These are phyloP conservation scores for Xiphydria camelus DNA, from an alignment of 2,888 invertebrate genomes.

Conservation along the genomic window DNA sequence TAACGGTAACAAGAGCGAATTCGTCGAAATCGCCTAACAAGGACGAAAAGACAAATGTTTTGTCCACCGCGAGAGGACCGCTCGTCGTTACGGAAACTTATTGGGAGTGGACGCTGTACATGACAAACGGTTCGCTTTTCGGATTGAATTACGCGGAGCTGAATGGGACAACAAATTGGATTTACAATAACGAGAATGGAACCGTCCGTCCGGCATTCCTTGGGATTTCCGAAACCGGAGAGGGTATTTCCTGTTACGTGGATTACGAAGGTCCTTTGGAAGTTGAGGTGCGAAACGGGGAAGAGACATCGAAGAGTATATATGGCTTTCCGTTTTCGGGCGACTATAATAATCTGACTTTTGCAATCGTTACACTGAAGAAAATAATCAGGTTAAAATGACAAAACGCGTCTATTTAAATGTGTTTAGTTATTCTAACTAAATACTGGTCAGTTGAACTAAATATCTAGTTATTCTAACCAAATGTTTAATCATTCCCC, in stretches of 20 bases:
- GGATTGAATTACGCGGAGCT: slow-evolving; percentile 63
- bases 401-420: too few relatives aligned
- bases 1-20: slow-evolving; percentile 46
- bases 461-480: too few relatives aligned
- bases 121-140: slow-evolving; percentile 62
- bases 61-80: slow-evolving; percentile 64
- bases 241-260: slow-evolving; percentile 23
- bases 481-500: too few relatives aligned
- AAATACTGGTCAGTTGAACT: too few relatives aligned
- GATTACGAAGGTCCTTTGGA: slow-evolving; percentile 29
- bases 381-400: too few relatives aligned
- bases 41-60: slow-evolving; percentile 55
- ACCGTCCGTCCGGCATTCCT: slow-evolving; percentile 27
- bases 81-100: slow-evolving; percentile 64
- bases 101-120: slow-evolving; percentile 65
- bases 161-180: slow-evolving; percentile 32
- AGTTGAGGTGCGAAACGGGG: slow-evolving; percentile 26
- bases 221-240: slow-evolving; percentile 23
- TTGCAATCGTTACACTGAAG: background rate
- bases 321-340: too few relatives aligned
- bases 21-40: slow-evolving; percentile 53
- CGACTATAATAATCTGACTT: too few relatives aligned
- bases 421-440: too few relatives aligned
- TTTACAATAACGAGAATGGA: slow-evolving; percentile 33
- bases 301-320: too few relatives aligned